Percentiles rank a stretch among this genome's conserved stretches.
Conservation (phyloP, 1,140 invertebrate species). For the Neodiprion lecontei region DNA sequence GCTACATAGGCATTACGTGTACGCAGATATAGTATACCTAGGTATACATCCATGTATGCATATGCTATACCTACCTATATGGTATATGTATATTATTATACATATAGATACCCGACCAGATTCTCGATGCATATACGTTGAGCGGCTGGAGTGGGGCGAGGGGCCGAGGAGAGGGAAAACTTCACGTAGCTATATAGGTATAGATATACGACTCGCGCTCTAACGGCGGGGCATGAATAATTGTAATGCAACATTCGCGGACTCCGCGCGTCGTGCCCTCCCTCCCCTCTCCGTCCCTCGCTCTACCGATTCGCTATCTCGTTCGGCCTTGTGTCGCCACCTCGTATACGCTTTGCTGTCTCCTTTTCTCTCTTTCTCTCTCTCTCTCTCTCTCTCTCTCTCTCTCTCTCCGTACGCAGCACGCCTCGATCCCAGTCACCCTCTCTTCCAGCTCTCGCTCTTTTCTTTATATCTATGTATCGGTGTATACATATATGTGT, state of each 20-base stretch:
- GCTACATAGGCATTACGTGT: conserved; percentile 4
- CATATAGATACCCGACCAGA: no score
- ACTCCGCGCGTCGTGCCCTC: no score
- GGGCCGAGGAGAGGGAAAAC: neutral
- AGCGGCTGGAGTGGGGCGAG: neutral
- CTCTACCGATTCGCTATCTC: neutral
- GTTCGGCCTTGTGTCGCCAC: neutral
- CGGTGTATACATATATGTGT: no score
- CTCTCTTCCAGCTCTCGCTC: neutral
- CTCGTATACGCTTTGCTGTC: conserved; percentile 4
- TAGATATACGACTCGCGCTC: no score
- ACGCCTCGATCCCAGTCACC: neutral
- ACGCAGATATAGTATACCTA: neutral
- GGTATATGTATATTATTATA: no score
- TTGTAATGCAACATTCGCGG: neutral
- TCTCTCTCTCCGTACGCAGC: conserved; percentile 31
- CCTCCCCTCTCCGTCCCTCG: no score
- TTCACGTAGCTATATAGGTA: neutral
- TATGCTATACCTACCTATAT: neutral
- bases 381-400: conserved; percentile 36
- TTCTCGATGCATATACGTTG: no score
- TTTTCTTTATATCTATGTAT: neutral
- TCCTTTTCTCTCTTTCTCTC: conserved; percentile 23
- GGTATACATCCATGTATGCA: neutral
- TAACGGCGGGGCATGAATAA: neutral